A percentile compares a stretch with the other conserved stretches of the same genome.
Evolutionary conservation across 2,113 vertebrate species (phyloP).

Genomic region (Lasiurus borealis): DNA sequence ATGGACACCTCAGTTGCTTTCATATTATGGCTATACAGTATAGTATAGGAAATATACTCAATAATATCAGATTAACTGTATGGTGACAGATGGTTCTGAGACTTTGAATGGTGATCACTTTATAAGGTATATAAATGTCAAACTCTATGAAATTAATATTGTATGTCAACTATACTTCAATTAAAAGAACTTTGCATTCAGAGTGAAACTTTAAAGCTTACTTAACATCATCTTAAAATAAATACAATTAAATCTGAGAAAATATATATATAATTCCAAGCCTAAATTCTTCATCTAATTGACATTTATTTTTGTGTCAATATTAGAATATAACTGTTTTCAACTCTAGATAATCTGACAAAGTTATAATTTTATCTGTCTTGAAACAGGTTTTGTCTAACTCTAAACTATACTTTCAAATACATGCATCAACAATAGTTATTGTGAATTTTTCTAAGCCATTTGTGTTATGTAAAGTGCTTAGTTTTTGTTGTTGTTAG

Average conservation of each 20-base stretch:
- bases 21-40: neutral
- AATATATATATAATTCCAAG: neutral
- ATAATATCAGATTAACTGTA: neutral
- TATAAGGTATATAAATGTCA: neutral
- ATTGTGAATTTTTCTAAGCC: neutral
- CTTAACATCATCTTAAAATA: neutral
- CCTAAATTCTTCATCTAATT: neutral
- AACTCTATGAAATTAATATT: neutral
- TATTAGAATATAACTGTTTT: neutral
- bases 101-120: neutral
- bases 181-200: neutral
- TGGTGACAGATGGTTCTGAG: neutral
- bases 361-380: neutral
- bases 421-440: neutral
- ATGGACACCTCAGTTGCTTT: neutral
- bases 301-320: neutral
- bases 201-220: neutral
- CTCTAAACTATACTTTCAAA: neutral
- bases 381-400: neutral
- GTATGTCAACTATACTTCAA: neutral
- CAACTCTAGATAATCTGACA: neutral
- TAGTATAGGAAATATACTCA: neutral
- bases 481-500: neutral
- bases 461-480: neutral
- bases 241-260: neutral